phyloP scores from a whole-genome alignment of 2,113 vertebrate genomes.

The Passer domesticus region DNA sequence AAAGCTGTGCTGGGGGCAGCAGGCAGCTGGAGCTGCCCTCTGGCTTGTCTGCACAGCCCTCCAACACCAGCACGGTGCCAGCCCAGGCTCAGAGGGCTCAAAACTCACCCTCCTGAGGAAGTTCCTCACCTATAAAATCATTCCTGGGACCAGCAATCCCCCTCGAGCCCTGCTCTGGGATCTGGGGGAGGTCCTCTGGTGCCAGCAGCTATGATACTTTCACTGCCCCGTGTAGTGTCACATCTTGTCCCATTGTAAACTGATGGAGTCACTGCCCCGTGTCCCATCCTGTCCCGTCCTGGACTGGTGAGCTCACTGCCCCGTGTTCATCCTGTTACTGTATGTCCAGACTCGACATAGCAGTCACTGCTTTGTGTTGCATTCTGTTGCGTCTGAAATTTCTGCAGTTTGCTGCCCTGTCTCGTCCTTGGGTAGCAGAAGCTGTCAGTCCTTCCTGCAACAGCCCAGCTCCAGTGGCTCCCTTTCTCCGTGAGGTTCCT shows the following conservation, averaged over 20 bases:
- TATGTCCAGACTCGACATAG: slow-evolving; percentile 66
- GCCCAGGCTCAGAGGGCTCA: not conserved
- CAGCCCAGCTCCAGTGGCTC: not conserved
- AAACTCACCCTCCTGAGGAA: not conserved
- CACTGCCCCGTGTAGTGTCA: slow-evolving; percentile 78
- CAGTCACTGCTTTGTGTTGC: slow-evolving; percentile 79
- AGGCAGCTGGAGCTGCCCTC: not conserved
- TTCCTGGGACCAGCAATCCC: not conserved
- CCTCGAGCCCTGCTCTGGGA: not conserved
- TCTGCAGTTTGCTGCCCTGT: slow-evolving; percentile 45
- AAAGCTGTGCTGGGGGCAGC: not conserved
- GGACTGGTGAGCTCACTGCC: slow-evolving; percentile 56
- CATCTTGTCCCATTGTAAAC: slow-evolving; percentile 69
- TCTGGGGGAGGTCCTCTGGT: not conserved
- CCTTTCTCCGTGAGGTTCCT: not conserved
- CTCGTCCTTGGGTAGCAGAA: slow-evolving; percentile 11
- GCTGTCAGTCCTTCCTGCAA: slow-evolving; percentile 21
- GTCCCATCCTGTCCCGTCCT: slow-evolving; percentile 72
- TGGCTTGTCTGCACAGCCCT: not conserved
- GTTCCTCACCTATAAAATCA: not conserved
- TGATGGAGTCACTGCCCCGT: slow-evolving; percentile 58
- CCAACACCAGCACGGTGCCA: not conserved
- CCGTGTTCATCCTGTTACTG: slow-evolving; percentile 78
- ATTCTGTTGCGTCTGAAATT: slow-evolving; percentile 70
- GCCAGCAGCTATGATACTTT: slow-evolving; percentile 38